phyloP scores from a whole-genome alignment of 1,140 invertebrate genomes.

The Drosophila ananassae region DNA sequence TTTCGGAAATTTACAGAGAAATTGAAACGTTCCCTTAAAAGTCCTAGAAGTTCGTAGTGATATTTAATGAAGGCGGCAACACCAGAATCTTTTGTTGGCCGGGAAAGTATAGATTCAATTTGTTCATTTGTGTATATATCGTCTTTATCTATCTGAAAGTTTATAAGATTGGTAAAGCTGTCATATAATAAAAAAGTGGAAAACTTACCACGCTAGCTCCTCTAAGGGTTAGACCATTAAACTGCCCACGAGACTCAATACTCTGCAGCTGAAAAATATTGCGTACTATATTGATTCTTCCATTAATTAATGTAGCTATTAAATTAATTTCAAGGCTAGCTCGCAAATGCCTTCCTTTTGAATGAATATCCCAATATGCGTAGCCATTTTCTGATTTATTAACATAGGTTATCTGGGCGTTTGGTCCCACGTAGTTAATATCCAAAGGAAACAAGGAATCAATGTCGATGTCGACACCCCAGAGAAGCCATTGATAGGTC shows the following conservation, averaged over 20 bases:
- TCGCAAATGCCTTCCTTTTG: constrained; percentile 67
- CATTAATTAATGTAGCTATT: constrained; percentile 31
- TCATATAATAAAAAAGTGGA: not conserved
- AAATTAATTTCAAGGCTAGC: constrained; percentile 50
- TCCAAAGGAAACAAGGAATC: constrained; percentile 42
- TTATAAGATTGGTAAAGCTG: not conserved
- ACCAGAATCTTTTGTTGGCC: constrained; percentile 62
- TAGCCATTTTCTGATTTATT: constrained; percentile 48
- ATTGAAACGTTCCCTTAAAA: constrained; percentile 70
- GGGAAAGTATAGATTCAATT: constrained; percentile 60
- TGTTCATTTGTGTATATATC: constrained; percentile 65
- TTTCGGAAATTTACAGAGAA: constrained; percentile 78
- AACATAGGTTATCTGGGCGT: constrained; percentile 68
- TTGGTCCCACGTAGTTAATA: constrained; percentile 68
- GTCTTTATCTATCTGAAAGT: constrained; percentile 69
- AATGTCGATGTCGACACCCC: constrained; percentile 42
- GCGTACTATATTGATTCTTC: constrained; percentile 8
- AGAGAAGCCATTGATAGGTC: constrained; percentile 74
- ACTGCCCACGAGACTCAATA: constrained; percentile 55
- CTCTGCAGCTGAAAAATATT: constrained; percentile 64
- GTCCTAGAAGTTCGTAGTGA: constrained; percentile 64
- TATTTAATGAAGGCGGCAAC: constrained; percentile 77
- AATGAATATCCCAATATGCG: constrained; percentile 68
- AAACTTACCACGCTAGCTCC: constrained; percentile 70
- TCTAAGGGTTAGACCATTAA: constrained; percentile 60